Conservation (phyloP, 2,888 invertebrate species). For the Octonoba sinensis region DNA sequence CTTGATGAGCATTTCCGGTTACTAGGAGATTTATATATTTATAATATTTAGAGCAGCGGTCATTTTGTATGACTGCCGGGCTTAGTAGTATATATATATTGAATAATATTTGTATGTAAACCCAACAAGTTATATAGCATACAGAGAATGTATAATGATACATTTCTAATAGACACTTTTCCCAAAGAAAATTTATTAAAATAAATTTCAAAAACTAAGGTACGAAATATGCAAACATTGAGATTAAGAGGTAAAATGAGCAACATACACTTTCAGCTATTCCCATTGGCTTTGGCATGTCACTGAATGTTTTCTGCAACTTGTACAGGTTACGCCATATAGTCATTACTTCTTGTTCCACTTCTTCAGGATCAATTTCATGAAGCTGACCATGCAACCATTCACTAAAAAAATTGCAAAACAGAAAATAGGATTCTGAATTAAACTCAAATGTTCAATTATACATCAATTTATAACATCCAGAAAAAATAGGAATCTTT, state of each 20-base stretch:
- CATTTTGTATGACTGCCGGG: too few relatives aligned
- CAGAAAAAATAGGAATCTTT: neutral
- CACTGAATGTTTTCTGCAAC: slow-evolving; percentile 87
- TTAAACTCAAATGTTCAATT: neutral
- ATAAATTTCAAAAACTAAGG: too few relatives aligned
- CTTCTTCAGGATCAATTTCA: slow-evolving; percentile 87
- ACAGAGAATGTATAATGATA: too few relatives aligned
- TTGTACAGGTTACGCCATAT: slow-evolving; percentile 84
- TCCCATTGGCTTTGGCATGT: slow-evolving; percentile 80
- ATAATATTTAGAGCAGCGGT: too few relatives aligned
- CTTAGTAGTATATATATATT: too few relatives aligned
- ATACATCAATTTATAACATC: neutral
- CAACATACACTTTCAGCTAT: slow-evolving; percentile 77
- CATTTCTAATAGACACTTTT: too few relatives aligned
- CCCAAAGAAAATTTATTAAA: too few relatives aligned
- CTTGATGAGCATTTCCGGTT: too few relatives aligned
- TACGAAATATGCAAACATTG: neutral
- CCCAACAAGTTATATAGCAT: too few relatives aligned
- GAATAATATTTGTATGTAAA: too few relatives aligned
- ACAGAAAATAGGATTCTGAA: neutral
- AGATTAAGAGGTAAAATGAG: neutral
- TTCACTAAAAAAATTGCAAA: slow-evolving; percentile 69
- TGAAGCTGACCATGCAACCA: slow-evolving; percentile 91
- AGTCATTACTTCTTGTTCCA: slow-evolving; percentile 83
- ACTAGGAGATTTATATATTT: too few relatives aligned